These are phyloP conservation scores for Caenorhabditis afra DNA, from an alignment of 2,888 invertebrate genomes.

Conservation along the genomic window DNA sequence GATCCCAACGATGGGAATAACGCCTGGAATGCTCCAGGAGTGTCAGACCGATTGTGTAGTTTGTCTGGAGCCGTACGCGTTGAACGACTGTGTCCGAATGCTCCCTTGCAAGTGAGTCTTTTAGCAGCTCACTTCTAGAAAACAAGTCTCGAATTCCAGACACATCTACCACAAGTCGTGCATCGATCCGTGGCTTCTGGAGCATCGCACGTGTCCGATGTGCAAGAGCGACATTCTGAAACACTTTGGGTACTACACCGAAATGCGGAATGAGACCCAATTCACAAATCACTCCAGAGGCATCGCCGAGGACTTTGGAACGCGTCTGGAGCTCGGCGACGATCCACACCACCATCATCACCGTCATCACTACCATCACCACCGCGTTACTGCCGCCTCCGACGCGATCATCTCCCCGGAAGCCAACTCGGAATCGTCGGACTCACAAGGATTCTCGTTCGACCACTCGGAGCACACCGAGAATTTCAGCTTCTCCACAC, in stretches of 20 bases:
- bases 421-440: constrained; percentile 45
- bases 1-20: constrained; percentile 92
- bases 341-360: constrained; percentile 6
- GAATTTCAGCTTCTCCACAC: constrained; percentile 29
- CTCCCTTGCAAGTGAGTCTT: constrained; percentile 91
- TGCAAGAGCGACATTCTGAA: constrained; percentile 96
- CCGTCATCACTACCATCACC: constrained; percentile 1
- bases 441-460: constrained; percentile 53
- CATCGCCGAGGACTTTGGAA: constrained; percentile 17
- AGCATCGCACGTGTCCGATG: constrained; percentile 96
- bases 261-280: constrained; percentile 28
- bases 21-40: constrained; percentile 88
- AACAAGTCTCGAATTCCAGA: constrained; percentile 83
- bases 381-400: neutral
- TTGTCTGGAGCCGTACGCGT: constrained; percentile 93
- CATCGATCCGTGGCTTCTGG: constrained; percentile 95
- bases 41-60: constrained; percentile 92
- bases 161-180: constrained; percentile 96
- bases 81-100: constrained; percentile 90
- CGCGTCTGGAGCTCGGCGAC: constrained; percentile 34
- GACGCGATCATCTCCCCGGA: constrained; percentile 37
- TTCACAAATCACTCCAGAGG: constrained; percentile 2
- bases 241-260: constrained; percentile 81
- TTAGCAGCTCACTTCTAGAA: no score
- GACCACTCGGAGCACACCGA: constrained; percentile 55